Conservation (phyloP, 1,140 invertebrate species). For the Idris sp. region DNA sequence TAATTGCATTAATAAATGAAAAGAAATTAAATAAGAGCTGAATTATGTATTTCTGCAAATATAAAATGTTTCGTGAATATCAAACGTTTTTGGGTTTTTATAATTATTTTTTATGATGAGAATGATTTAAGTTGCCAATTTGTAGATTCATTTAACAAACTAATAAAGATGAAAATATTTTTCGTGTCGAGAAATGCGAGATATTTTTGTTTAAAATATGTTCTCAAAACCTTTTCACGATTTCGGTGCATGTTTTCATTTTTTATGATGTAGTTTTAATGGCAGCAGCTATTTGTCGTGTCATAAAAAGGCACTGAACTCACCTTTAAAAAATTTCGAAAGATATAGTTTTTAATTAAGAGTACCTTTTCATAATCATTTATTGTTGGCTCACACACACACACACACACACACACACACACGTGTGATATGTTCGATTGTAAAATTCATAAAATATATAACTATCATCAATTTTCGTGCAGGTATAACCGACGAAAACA, state of each 20-base stretch:
- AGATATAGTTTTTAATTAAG: slow-evolving; percentile 61
- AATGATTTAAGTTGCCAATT: slow-evolving; percentile 49
- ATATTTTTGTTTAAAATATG: slow-evolving; percentile 60
- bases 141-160: slow-evolving; percentile 54
- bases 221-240: slow-evolving; percentile 53
- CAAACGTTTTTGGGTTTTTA: too few species aligned
- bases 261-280: slow-evolving; percentile 62
- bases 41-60: slow-evolving; percentile 29
- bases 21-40: slow-evolving; percentile 24
- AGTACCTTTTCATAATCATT: slow-evolving; percentile 59
- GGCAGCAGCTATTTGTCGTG: slow-evolving; percentile 56
- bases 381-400: slow-evolving; percentile 47
- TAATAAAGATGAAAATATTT: slow-evolving; percentile 62
- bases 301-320: slow-evolving; percentile 50
- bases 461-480: slow-evolving; percentile 47
- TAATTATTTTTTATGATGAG: slow-evolving; percentile 54
- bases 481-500: slow-evolving; percentile 12
- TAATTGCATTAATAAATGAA: slow-evolving; percentile 20
- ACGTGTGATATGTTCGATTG: slow-evolving; percentile 49
- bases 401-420: too few species aligned
- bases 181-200: slow-evolving; percentile 26
- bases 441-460: slow-evolving; percentile 62
- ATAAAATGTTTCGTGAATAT: slow-evolving; percentile 23
- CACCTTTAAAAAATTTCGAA: slow-evolving; percentile 43
- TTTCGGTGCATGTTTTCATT: slow-evolving; percentile 62